A percentile compares a stretch with the other conserved stretches of the same genome.
These are phyloP conservation scores for Hydrolagus affinis DNA, from an alignment of 2,113 vertebrate species.

Conservation along the genomic window DNA sequence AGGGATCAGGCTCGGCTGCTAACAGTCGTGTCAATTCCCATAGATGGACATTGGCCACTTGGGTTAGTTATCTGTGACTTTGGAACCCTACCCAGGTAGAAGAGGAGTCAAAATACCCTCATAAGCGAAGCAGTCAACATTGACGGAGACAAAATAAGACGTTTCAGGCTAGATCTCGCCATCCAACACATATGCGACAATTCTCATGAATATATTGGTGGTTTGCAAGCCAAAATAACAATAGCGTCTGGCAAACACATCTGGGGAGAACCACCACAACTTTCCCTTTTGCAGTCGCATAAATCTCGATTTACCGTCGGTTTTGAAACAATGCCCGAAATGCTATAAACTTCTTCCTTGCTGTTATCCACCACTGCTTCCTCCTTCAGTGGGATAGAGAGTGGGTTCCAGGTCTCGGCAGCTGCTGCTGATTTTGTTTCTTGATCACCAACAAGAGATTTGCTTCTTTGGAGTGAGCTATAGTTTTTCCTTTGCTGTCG, in stretches of 20 bases:
- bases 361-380: neutral
- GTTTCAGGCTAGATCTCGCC: too few species aligned
- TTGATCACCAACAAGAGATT: neutral
- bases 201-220: neutral
- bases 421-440: conserved; percentile 10
- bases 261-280: too few species aligned
- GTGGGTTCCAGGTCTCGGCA: neutral
- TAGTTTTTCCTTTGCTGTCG: neutral
- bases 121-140: too few species aligned
- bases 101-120: too few species aligned
- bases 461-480: conserved; percentile 22
- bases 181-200: too few species aligned
- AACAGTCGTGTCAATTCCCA: too few species aligned
- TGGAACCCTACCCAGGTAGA: too few species aligned
- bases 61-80: too few species aligned
- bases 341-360: neutral
- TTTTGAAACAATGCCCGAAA: neutral
- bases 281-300: neutral
- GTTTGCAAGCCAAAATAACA: neutral
- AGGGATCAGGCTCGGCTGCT: too few species aligned
- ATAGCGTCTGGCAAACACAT: neutral
- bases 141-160: too few species aligned
- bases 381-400: neutral
- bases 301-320: neutral
- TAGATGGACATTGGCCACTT: too few species aligned